Conservation (phyloP, 2,113 vertebrate genomes). For the Chionodraco myersi region DNA sequence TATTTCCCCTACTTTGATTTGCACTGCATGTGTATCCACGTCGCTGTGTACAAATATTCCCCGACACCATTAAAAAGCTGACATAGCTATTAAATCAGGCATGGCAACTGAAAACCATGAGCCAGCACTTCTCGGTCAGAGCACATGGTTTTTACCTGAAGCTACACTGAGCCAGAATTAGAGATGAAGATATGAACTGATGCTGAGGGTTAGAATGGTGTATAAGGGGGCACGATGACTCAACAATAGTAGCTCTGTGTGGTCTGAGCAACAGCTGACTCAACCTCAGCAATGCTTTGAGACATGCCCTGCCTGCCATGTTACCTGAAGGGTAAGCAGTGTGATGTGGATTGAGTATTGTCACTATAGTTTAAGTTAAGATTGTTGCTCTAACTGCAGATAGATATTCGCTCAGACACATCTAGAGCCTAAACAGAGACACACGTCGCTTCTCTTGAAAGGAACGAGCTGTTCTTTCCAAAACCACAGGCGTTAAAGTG, state of each 20-base stretch:
- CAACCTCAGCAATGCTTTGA: not conserved
- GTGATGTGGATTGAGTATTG: no score
- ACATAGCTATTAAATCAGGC: not conserved
- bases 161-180: constrained; percentile 26
- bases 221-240: not conserved
- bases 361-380: not conserved
- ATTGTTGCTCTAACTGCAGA: not conserved
- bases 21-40: not conserved
- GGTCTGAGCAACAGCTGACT: constrained; percentile 36
- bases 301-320: no score
- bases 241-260: not conserved
- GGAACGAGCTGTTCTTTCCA: not conserved
- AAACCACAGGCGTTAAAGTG: not conserved
- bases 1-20: constrained; percentile 16
- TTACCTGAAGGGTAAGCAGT: not conserved
- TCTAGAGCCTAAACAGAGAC: not conserved
- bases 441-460: not conserved
- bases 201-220: not conserved
- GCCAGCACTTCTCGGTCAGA: not conserved
- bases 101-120: not conserved
- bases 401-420: not conserved
- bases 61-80: not conserved
- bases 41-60: not conserved
- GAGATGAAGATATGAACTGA: not conserved
- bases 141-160: constrained; percentile 14